A percentile compares a stretch with the other conserved stretches of the same genome.
Conservation (phyloP, 2,113 vertebrate genomes). For the Zosterops pallidus region DNA sequence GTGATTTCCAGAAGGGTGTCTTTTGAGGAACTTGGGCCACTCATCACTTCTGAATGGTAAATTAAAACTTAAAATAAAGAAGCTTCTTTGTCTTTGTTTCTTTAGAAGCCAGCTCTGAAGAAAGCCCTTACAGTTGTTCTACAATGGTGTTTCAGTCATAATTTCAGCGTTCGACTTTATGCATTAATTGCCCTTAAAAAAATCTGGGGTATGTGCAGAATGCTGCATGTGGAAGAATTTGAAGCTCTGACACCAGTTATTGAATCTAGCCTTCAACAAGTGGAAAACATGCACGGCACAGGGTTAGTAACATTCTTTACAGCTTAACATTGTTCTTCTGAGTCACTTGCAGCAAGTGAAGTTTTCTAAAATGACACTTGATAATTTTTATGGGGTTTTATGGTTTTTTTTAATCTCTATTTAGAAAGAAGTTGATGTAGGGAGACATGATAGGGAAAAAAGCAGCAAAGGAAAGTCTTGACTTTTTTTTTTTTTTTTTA, state of each 20-base stretch:
- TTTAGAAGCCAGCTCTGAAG: conserved; percentile 76
- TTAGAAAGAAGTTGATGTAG: not conserved
- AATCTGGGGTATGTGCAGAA: conserved; percentile 82
- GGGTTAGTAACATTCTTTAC: conserved; percentile 75
- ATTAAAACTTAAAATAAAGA: not conserved
- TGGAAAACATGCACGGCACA: conserved; percentile 84
- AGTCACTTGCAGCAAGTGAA: not conserved
- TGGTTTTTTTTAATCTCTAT: not conserved
- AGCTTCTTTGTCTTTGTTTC: not conserved
- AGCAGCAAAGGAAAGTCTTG: not conserved
- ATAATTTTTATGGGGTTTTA: not conserved
- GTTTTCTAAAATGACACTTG: not conserved
- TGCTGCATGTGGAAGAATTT: conserved; percentile 61
- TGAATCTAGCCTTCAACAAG: conserved; percentile 86
- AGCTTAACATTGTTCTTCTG: not conserved
- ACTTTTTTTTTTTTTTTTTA: not conserved
- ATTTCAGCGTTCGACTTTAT: conserved; percentile 91
- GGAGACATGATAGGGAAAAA: not conserved
- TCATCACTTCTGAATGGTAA: not conserved
- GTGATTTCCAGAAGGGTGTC: not conserved
- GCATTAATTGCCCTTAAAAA: conserved; percentile 88
- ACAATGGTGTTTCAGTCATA: conserved; percentile 92
- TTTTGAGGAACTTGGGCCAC: not conserved
- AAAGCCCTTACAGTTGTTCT: conserved; percentile 82
- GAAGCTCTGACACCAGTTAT: conserved; percentile 80